Conservation (phyloP, 2,113 vertebrate species). For the Oncorhynchus tshawytscha region DNA sequence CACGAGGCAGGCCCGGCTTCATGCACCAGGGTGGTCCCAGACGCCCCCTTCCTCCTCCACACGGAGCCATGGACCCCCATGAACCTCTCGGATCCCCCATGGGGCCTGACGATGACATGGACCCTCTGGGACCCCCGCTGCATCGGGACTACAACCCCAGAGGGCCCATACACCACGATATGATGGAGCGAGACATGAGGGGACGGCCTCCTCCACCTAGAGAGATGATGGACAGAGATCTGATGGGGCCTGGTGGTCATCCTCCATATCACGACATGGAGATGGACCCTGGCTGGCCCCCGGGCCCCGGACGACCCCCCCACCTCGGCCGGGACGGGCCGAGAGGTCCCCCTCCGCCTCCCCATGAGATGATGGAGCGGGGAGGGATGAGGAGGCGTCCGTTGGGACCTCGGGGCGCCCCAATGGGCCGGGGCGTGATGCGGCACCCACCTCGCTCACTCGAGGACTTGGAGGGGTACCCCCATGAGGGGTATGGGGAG, state of each 20-base stretch:
- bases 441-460: constrained; percentile 72
- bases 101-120: constrained; percentile 49
- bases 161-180: constrained; percentile 72
- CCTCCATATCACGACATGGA: constrained; percentile 1
- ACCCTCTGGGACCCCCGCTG: constrained; percentile 67
- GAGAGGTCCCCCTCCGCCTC: constrained; percentile 47
- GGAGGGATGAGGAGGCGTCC: constrained; percentile 68
- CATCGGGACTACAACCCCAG: constrained; percentile 67
- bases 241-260: constrained; percentile 14
- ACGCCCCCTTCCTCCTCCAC: constrained; percentile 58
- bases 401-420: constrained; percentile 66
- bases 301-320: constrained; percentile 4
- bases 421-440: constrained; percentile 65
- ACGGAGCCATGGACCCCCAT: constrained; percentile 52
- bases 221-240: constrained; percentile 43
- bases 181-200: constrained; percentile 52
- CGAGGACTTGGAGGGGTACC: constrained; percentile 58
- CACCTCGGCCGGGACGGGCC: constrained; percentile 13
- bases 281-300: neutral
- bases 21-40: constrained; percentile 66
- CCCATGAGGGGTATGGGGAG: constrained; percentile 47
- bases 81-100: constrained; percentile 47
- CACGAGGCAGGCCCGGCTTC: constrained; percentile 79
- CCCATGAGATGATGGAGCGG: constrained; percentile 55
- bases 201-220: constrained; percentile 67